Evolutionary conservation across 1,140 invertebrate species (phyloP).

Genomic region (Drosophila kurseongensis): DNA sequence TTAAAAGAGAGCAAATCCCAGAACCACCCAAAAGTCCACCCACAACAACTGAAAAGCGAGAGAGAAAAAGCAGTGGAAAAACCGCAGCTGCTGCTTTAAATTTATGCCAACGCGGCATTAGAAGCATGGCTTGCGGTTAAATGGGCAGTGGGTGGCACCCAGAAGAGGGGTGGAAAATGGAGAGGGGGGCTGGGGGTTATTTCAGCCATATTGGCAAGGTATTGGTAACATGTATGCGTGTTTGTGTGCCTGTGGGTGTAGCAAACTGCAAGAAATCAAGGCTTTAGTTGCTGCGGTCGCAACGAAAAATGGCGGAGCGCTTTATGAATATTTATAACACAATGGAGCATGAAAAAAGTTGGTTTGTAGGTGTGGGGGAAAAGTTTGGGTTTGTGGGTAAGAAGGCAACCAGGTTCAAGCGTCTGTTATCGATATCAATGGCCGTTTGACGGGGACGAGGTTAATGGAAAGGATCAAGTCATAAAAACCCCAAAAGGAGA

Average conservation of each 20-base stretch:
- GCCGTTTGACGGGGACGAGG: slow-evolving; percentile 41
- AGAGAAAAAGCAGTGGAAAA: slow-evolving; percentile 51
- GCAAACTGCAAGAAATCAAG: slow-evolving; percentile 74
- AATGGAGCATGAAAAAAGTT: slow-evolving; percentile 79
- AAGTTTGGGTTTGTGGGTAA: slow-evolving; percentile 7
- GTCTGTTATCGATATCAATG: slow-evolving; percentile 52
- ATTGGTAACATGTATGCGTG: slow-evolving; percentile 49
- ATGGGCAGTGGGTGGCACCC: slow-evolving; percentile 23
- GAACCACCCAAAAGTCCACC: slow-evolving; percentile 1
- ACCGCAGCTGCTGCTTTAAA: slow-evolving; percentile 80
- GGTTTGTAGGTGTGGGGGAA: slow-evolving; percentile 12
- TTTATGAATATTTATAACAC: slow-evolving; percentile 81
- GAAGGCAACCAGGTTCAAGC: slow-evolving; percentile 18
- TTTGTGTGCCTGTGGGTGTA: slow-evolving; percentile 14
- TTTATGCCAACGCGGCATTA: slow-evolving; percentile 78
- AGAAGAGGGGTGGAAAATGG: neutral
- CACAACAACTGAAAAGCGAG: neutral
- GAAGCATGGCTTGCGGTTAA: slow-evolving; percentile 74
- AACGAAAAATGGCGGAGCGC: slow-evolving; percentile 64
- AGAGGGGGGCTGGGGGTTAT: neutral
- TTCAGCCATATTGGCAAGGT: slow-evolving; percentile 66
- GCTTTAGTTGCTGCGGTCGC: slow-evolving; percentile 66
- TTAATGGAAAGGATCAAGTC: slow-evolving; percentile 20
- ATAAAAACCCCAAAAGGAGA: neutral
- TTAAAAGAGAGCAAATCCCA: slow-evolving; percentile 31